Conservation (phyloP, 2,113 vertebrate genomes). For the Podarcis raffonei region DNA sequence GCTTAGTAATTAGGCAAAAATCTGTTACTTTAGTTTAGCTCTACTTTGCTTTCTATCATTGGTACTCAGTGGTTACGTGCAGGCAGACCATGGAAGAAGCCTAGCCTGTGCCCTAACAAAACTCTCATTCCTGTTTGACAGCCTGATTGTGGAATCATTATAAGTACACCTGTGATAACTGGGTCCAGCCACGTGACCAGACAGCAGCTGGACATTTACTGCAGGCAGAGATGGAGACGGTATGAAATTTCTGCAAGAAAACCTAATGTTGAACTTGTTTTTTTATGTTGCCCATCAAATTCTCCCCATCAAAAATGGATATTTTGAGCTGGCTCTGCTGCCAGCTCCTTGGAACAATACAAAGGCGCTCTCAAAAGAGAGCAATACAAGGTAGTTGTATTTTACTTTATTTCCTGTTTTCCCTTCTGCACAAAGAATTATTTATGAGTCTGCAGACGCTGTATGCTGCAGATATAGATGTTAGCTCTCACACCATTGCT, state of each 20-base stretch:
- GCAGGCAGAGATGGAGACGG: neutral
- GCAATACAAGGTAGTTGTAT: conserved; percentile 35
- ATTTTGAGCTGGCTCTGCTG: neutral
- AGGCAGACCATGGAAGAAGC: too few species aligned
- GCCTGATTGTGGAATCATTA: neutral
- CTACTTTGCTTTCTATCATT: neutral
- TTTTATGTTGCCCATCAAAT: neutral
- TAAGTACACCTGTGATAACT: neutral
- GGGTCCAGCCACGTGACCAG: neutral
- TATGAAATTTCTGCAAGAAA: neutral
- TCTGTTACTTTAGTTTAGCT: neutral
- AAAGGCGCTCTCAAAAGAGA: conserved; percentile 11
- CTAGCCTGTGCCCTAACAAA: too few species aligned
- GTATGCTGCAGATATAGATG: neutral
- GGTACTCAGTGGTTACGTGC: neutral
- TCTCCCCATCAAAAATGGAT: neutral
- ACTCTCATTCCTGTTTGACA: too few species aligned
- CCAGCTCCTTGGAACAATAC: neutral
- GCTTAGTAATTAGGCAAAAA: too few species aligned
- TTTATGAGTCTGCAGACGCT: neutral
- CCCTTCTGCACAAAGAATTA: conserved; percentile 32
- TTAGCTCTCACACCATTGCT: neutral
- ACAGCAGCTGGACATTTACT: neutral
- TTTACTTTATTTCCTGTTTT: conserved; percentile 35
- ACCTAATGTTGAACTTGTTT: neutral